Base-by-base conservation (phyloP, 2,113 vertebrate genomes). In the Callocephalon fimbriatum region DNA sequence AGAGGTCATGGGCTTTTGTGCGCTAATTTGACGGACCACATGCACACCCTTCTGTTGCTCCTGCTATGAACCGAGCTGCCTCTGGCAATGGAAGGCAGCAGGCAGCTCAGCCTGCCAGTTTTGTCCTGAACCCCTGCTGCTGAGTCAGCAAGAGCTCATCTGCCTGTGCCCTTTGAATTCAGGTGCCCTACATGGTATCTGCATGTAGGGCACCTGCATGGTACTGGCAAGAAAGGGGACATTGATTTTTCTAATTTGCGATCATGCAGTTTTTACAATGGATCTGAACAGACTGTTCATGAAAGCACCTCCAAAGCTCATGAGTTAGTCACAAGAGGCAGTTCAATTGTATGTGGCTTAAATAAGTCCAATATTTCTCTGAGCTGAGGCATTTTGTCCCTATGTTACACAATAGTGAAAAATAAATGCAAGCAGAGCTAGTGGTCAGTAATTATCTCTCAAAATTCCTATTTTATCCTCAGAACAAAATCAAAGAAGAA, bases 21-120 rank as follows among this genome's bases (percentile, higher is more conserved):
- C 3, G 1, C 38, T 40, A 37, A n/a, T 45, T 54, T 45, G 45
- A 12, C 0, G 1, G 61, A 58, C 42, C 1, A 0, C 1, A 2
- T 1, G 0, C 5, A 2, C 42, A 5, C 15, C n/a, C 14, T 59
- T 50, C 51, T 59, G 38, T 68, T 37, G 44, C 45, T 42, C 16
- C 37, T 42, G 56, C 40, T 32, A 2, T 2, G 12, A 42, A 37
- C 29, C 35, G 61, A 17, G 47, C 6, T 58, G 66, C 19, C 13
- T 22, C 47, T 15, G 38, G 40, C 72, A 44, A 32, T 63, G 51
- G 37, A 62, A 50, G 32, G 29, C 35, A 67, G 40, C 0, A 2
- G 18, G 23, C 18, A 47, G 26, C 45, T n/a, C 59, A 45, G 65
- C 9, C 48, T 22, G 38, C 16, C 70, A 32, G 29, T 62, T 53